These are phyloP conservation scores for Philopotamus ludificatus DNA, from an alignment of 1,140 invertebrate genomes.

Conservation along the genomic window DNA sequence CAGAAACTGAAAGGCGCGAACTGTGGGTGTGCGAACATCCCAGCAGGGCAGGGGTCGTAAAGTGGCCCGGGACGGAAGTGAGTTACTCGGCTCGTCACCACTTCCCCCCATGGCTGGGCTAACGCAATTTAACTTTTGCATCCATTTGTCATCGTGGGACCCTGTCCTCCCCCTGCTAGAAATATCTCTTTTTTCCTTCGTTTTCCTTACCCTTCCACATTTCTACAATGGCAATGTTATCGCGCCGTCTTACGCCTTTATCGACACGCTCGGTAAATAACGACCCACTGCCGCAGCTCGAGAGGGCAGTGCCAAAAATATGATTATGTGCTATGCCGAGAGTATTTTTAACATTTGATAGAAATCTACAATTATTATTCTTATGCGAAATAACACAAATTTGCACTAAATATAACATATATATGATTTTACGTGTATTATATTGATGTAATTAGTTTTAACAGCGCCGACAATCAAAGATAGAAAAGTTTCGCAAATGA, in stretches of 20 bases:
- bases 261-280: slow-evolving; percentile 16
- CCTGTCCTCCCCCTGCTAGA: slow-evolving; percentile 22
- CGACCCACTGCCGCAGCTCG: background rate
- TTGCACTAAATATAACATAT: too few species aligned
- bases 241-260: slow-evolving; percentile 17
- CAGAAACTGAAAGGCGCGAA: background rate
- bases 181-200: slow-evolving; percentile 33
- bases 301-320: too few species aligned
- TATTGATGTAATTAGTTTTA: too few species aligned
- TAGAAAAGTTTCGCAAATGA: too few species aligned
- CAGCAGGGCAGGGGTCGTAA: slow-evolving; percentile 5
- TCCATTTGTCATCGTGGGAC: slow-evolving; percentile 41
- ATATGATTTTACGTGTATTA: too few species aligned
- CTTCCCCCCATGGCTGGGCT: slow-evolving; percentile 29
- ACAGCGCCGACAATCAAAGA: too few species aligned
- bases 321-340: too few species aligned
- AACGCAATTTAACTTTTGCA: slow-evolving; percentile 43
- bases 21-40: background rate
- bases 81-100: slow-evolving; percentile 42
- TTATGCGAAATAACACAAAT: too few species aligned
- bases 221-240: slow-evolving; percentile 36
- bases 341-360: too few species aligned
- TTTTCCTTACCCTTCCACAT: slow-evolving; percentile 35
- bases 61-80: slow-evolving; percentile 31
- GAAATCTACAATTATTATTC: too few species aligned